Evolutionary conservation across 2,113 vertebrate genomes (phyloP).

Genomic region (Myiagra hebetior): DNA sequence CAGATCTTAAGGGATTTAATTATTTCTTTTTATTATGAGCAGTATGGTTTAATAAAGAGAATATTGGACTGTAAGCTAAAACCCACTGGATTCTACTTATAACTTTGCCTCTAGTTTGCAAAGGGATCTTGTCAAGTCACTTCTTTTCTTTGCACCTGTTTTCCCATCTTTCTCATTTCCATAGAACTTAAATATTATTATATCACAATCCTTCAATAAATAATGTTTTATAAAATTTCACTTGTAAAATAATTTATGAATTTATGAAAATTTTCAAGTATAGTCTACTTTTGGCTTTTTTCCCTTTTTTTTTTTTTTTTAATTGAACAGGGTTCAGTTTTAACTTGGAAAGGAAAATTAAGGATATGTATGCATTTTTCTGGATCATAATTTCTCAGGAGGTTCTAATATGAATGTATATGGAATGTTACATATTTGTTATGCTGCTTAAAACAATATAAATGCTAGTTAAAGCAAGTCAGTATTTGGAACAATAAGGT

Average conservation of each 20-base stretch:
- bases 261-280: background rate
- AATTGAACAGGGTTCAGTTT: background rate
- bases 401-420: conserved; percentile 45
- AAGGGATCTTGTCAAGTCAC: background rate
- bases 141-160: background rate
- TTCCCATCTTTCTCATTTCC: background rate
- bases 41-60: background rate
- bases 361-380: background rate
- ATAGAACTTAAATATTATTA: background rate
- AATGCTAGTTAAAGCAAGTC: conserved; percentile 29
- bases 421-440: conserved; percentile 54
- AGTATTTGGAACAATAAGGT: conserved; percentile 69
- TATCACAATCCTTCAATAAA: background rate
- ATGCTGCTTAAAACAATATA: conserved; percentile 55
- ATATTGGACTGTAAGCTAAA: background rate
- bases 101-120: background rate
- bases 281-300: background rate
- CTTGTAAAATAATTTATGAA: background rate
- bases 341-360: conserved; percentile 7
- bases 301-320: background rate
- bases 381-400: background rate
- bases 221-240: background rate
- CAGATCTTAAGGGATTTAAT: background rate
- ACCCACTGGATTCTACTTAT: background rate
- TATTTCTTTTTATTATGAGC: background rate